Evolutionary conservation across 2,888 invertebrate genomes (phyloP).

Genomic region (Dicycla oo): DNA sequence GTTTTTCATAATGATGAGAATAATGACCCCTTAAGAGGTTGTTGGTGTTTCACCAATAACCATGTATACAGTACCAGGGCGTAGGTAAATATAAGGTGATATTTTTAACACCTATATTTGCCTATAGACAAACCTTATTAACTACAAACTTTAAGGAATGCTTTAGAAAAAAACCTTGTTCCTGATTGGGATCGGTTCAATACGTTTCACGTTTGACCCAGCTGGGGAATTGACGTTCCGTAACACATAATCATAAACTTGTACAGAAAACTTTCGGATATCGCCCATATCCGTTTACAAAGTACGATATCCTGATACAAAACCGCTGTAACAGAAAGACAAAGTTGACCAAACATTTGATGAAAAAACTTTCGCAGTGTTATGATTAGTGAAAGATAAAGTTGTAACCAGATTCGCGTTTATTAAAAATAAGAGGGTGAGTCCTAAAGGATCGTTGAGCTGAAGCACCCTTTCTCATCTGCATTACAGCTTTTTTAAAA

Average conservation of each 20-base stretch:
- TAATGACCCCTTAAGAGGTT: no score
- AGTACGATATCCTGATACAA: slow-evolving; percentile 16
- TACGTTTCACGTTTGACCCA: background rate
- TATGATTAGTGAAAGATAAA: slow-evolving; percentile 56
- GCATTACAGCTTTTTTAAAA: background rate
- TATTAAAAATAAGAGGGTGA: slow-evolving; percentile 27
- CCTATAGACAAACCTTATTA: no score
- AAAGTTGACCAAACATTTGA: slow-evolving; percentile 61
- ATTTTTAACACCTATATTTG: no score
- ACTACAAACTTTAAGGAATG: no score
- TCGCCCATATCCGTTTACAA: background rate
- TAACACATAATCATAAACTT: background rate
- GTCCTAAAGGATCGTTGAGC: slow-evolving; percentile 2
- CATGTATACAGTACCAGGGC: no score
- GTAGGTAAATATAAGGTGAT: no score
- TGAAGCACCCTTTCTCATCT: slow-evolving; percentile 20
- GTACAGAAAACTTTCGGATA: background rate
- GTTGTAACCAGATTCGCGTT: slow-evolving; percentile 27
- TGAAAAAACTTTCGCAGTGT: slow-evolving; percentile 69
- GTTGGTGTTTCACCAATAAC: no score
- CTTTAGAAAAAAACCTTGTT: no score
- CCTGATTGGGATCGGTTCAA: background rate
- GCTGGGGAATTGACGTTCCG: background rate
- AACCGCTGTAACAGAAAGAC: slow-evolving; percentile 16
- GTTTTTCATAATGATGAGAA: no score